A percentile compares a stretch with the other conserved stretches of the same genome.
These are phyloP conservation scores for Cephalopterus ornatus DNA, from an alignment of 2,113 vertebrate species.

Conservation along the genomic window DNA sequence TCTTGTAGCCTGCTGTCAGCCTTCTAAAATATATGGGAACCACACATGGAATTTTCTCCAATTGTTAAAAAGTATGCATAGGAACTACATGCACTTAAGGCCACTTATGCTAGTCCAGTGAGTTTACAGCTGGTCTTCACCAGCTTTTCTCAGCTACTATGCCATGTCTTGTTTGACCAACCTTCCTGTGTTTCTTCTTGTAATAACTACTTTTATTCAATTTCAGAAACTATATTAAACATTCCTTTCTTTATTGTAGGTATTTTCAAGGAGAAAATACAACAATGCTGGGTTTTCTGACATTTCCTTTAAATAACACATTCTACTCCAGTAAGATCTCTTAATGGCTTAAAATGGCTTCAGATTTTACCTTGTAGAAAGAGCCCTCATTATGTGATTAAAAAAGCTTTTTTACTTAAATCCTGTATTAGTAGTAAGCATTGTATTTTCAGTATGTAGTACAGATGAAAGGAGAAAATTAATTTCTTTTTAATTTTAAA, in stretches of 20 bases:
- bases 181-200: background rate
- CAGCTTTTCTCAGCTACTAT: background rate
- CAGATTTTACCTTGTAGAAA: background rate
- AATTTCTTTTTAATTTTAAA: background rate
- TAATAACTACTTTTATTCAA: background rate
- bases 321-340: background rate
- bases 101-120: slow-evolving; percentile 5
- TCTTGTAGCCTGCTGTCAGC: background rate
- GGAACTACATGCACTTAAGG: background rate
- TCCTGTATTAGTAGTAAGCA: background rate
- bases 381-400: background rate
- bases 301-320: background rate
- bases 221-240: background rate
- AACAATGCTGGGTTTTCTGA: background rate
- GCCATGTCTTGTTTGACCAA: background rate
- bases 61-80: background rate
- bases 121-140: background rate
- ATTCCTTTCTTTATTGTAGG: background rate
- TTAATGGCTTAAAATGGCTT: background rate
- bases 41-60: background rate
- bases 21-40: background rate
- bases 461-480: background rate
- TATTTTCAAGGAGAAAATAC: background rate
- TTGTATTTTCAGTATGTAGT: background rate
- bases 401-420: background rate